Base-by-base conservation (phyloP, 2,113 vertebrate species). In the Rhinogobius similis region DNA sequence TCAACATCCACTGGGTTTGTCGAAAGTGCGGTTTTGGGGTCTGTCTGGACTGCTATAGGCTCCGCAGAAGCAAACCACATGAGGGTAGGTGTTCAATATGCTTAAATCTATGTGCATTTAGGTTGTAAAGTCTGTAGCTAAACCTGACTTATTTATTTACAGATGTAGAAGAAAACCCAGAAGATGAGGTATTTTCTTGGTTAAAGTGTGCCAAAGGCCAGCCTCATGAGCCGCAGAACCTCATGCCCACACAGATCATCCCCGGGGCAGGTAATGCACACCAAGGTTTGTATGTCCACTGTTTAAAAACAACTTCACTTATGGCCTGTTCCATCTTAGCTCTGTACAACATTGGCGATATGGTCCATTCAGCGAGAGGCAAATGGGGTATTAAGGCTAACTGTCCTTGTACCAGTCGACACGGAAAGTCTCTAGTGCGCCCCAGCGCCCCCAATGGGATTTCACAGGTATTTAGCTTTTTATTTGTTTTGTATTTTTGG, bases 381-480 rank as follows among this genome's bases (percentile, higher is more conserved):
- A 99, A 98, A 72, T 99, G 98, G 98, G 98, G 98, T 69, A 99
- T 99, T 86, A 99, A 99, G 93, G 98, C 98, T 11, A 99, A 99
- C 61, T 99, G 98, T 77, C 98, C 98, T 0, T 99, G 98, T 86
- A 95, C 96, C 86, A 98, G 90, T 92, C 94, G 97, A 77, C 94
- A 98, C 75, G 95, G 82, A 71, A 98, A 96, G 91, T 94, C 96
- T 0, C 92, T 95, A 21, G 84, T 95, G 79, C 96, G 97, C 82
- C 95, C 96, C 13, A 93, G 93, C 84, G 95, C 96, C 81, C 96
- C 96, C 72, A 99, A 99, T 78, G 98, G 98, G 59, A 95, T 99
- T 82, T 95, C 96, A 88, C 98, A 98, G 96, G 98, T 98, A 94
- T 43, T 46, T 29, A 9, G 43, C n/a, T 12, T 10, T 21, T 16